Evolutionary conservation across 2,797 vertebrate genomes (phyloP).

Genomic region (Lithobates pipiens): DNA sequence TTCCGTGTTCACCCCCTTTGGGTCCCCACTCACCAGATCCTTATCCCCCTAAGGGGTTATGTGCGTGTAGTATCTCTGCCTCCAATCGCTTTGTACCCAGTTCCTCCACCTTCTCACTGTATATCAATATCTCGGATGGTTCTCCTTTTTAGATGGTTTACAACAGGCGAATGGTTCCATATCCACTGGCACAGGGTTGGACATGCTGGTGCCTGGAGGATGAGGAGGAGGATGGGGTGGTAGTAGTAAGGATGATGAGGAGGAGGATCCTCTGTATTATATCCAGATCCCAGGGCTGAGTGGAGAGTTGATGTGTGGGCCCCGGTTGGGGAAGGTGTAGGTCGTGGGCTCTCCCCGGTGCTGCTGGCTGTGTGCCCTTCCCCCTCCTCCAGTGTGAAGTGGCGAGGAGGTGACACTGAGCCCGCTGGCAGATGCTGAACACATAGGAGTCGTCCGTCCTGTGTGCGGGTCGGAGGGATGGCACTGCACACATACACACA

Average conservation of each 20-base stretch:
- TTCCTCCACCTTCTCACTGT: too few species aligned
- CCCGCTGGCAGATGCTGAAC: background rate
- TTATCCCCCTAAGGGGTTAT: too few species aligned
- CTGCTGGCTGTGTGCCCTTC: background rate
- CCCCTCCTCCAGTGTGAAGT: constrained; percentile 42
- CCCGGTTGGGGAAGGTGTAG: background rate
- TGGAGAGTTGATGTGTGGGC: constrained; percentile 13
- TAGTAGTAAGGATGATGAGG: background rate
- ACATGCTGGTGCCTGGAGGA: constrained; percentile 17
- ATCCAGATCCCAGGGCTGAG: constrained; percentile 16
- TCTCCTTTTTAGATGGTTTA: too few species aligned
- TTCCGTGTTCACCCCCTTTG: too few species aligned
- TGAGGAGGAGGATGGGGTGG: too few species aligned
- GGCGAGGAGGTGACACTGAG: background rate
- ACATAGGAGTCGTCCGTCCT: background rate
- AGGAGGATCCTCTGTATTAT: background rate
- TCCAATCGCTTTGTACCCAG: too few species aligned
- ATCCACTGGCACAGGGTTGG: constrained; percentile 48
- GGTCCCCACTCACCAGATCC: too few species aligned
- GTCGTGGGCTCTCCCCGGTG: background rate
- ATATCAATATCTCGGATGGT: too few species aligned
- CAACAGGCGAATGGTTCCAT: too few species aligned
- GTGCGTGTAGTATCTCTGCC: too few species aligned
- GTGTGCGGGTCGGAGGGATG: background rate
- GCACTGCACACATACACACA: background rate